Percentiles rank a stretch among this genome's conserved stretches.
Evolutionary conservation across 2,797 vertebrate species (phyloP).

Genomic region (Enteromius trimaculatus): DNA sequence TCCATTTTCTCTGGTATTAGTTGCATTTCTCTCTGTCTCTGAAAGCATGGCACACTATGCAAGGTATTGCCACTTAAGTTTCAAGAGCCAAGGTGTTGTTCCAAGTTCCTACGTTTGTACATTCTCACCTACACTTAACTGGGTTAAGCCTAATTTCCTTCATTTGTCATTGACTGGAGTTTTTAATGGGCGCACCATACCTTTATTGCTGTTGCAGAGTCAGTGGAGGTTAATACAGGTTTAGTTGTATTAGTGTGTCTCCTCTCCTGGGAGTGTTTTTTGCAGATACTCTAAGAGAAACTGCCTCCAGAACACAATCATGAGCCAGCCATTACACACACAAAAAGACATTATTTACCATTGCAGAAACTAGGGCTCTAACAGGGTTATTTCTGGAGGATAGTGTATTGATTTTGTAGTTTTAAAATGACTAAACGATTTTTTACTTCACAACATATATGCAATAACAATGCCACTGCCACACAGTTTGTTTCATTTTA

Average conservation of each 20-base stretch:
- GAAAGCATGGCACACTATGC: slow-evolving; percentile 46
- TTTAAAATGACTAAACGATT: not conserved
- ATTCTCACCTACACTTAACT: slow-evolving; percentile 53
- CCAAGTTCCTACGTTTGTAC: slow-evolving; percentile 42
- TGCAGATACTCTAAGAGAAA: slow-evolving; percentile 20
- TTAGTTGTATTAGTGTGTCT: slow-evolving; percentile 61
- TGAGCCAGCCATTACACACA: not conserved
- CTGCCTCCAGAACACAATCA: not conserved
- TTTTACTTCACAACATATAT: not conserved
- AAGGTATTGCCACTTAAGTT: slow-evolving; percentile 64
- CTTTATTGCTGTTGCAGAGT: slow-evolving; percentile 51
- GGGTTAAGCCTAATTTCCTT: slow-evolving; percentile 59
- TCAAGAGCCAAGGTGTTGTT: slow-evolving; percentile 55
- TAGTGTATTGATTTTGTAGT: not conserved
- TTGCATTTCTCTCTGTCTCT: slow-evolving; percentile 67
- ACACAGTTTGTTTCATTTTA: too few relatives aligned
- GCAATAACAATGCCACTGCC: not conserved
- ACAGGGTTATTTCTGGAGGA: slow-evolving; percentile 9
- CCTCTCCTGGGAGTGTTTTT: slow-evolving; percentile 44
- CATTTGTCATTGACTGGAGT: slow-evolving; percentile 49
- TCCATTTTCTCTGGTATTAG: slow-evolving; percentile 71
- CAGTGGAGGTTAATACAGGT: slow-evolving; percentile 65
- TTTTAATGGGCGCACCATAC: slow-evolving; percentile 36
- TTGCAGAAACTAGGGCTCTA: not conserved
- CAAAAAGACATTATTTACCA: slow-evolving; percentile 5